Evolutionary conservation across 64 coral and sea anemone species (phyloP).

Genomic region (Trachythela sp.): DNA sequence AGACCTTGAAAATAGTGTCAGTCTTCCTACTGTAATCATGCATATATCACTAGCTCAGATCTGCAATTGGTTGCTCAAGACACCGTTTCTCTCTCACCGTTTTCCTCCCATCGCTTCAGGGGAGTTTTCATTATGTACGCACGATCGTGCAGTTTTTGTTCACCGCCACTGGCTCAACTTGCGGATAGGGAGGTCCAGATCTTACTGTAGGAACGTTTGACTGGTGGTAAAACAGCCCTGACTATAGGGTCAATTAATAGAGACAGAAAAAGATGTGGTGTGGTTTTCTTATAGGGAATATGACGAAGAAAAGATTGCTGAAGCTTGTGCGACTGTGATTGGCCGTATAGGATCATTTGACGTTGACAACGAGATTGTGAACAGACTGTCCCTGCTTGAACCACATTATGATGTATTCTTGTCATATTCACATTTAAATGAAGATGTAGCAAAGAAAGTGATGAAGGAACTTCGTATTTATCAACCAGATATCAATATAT

Average conservation of each 20-base stretch:
- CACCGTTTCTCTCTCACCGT: too few species aligned
- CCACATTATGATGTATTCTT: slow-evolving; percentile 83
- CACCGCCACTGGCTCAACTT: too few species aligned
- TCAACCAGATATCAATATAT: slow-evolving; percentile 66
- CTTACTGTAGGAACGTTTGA: too few species aligned
- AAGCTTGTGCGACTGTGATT: slow-evolving; percentile 35
- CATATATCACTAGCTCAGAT: too few species aligned
- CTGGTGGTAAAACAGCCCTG: neutral
- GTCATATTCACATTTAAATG: slow-evolving; percentile 83
- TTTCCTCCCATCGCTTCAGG: too few species aligned
- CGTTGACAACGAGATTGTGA: neutral
- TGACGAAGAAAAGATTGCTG: slow-evolving; percentile 32
- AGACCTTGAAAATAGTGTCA: too few species aligned
- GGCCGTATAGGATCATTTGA: neutral
- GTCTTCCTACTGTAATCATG: too few species aligned
- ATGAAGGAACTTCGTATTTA: slow-evolving; percentile 43
- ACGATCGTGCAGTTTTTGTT: too few species aligned
- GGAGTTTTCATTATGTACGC: too few species aligned
- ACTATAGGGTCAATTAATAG: neutral
- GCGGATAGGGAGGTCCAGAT: too few species aligned
- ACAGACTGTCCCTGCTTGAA: neutral
- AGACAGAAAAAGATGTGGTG: neutral
- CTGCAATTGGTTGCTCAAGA: too few species aligned
- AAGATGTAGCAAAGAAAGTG: slow-evolving; percentile 46
- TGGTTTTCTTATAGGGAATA: slow-evolving; percentile 33